A percentile compares a stretch with the other conserved stretches of the same genome.
Conservation (phyloP, 2,113 vertebrate genomes). For the Elanoides forficatus region DNA sequence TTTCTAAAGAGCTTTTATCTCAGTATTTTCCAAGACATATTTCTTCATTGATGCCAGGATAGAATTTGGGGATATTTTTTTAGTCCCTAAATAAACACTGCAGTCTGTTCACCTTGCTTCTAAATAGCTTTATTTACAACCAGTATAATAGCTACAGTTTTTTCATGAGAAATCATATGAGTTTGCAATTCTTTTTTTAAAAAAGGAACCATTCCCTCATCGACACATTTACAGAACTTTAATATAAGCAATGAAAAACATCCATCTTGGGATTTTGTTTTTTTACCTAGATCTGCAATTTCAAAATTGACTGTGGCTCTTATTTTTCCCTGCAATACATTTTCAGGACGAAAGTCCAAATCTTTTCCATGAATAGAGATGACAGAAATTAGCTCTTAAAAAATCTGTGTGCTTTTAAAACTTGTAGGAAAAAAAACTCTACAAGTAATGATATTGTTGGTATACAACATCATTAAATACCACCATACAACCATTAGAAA, state of each 20-base stretch:
- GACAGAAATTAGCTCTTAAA: neutral
- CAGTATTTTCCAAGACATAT: neutral
- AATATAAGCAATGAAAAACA: neutral
- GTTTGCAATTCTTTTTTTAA: neutral
- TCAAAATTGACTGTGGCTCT: neutral
- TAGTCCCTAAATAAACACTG: neutral
- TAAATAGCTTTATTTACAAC: neutral
- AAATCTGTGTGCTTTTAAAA: neutral
- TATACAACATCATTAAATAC: neutral
- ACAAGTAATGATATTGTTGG: neutral
- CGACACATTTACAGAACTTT: neutral
- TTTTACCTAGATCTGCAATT: neutral
- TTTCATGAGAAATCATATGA: neutral
- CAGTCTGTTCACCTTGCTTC: neutral
- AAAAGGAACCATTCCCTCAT: neutral
- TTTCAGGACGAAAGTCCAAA: neutral
- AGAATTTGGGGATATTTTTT: neutral
- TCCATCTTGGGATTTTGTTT: neutral
- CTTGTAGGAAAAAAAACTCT: neutral
- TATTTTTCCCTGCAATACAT: neutral
- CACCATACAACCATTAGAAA: neutral
- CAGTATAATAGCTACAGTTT: neutral
- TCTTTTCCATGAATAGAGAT: neutral
- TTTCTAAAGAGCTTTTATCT: neutral
- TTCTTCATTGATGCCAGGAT: neutral